Evolutionary conservation across 2,888 invertebrate species (phyloP).

Genomic region (Volucella zonaria): DNA sequence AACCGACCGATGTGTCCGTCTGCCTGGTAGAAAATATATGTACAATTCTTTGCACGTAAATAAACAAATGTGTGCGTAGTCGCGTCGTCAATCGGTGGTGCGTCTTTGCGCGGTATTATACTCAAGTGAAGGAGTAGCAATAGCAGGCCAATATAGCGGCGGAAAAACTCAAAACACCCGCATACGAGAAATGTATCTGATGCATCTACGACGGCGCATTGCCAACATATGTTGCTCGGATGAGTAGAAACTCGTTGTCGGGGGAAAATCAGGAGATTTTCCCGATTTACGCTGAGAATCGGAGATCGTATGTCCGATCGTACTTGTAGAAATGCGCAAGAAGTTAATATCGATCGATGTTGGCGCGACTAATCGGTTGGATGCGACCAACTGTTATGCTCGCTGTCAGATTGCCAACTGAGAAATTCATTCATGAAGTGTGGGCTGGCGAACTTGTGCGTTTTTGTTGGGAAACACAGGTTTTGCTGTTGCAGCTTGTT

Average conservation of each 20-base stretch:
- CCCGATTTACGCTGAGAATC: slow-evolving; percentile 37
- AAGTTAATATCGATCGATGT: slow-evolving; percentile 8
- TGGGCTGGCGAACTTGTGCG: slow-evolving; percentile 34
- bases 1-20: slow-evolving; percentile 57
- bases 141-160: no score
- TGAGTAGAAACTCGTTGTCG: slow-evolving; percentile 2
- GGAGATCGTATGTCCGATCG: slow-evolving; percentile 16
- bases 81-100: slow-evolving; percentile 61
- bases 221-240: slow-evolving; percentile 65
- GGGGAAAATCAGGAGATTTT: slow-evolving; percentile 56
- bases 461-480: slow-evolving; percentile 18
- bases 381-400: slow-evolving; percentile 55
- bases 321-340: slow-evolving; percentile 32
- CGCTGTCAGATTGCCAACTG: slow-evolving; percentile 69
- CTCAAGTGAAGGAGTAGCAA: slow-evolving; percentile 44
- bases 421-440: slow-evolving; percentile 70
- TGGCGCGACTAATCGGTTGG: slow-evolving; percentile 36
- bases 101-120: slow-evolving; percentile 41
- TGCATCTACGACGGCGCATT: slow-evolving; percentile 58
- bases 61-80: slow-evolving; percentile 69
- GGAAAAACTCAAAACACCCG: slow-evolving; percentile 57
- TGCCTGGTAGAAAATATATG: slow-evolving; percentile 69
- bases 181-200: slow-evolving; percentile 70
- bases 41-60: slow-evolving; percentile 73
- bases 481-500: slow-evolving; percentile 14